Evolutionary conservation across 2,113 vertebrate species (phyloP).

Genomic region (Atlantisia rogersi): DNA sequence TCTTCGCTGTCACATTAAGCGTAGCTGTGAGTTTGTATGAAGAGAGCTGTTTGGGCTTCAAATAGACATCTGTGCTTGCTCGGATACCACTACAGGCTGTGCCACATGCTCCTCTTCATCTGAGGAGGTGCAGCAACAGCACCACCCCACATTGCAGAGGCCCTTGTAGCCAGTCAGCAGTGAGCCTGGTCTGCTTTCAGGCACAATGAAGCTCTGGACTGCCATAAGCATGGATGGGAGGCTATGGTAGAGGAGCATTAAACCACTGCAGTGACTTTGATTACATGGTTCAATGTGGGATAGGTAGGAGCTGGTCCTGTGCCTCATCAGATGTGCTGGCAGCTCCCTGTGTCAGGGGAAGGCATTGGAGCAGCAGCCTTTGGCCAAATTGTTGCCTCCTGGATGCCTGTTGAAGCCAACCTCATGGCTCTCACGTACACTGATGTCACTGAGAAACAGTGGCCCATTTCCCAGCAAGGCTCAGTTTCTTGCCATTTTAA

Average conservation of each 20-base stretch:
- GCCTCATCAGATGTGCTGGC: rapidly evolving
- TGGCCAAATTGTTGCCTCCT: not conserved
- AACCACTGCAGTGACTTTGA: rapidly evolving
- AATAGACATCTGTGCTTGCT: not conserved
- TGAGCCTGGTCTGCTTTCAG: not conserved
- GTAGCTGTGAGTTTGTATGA: not conserved
- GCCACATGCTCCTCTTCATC: rapidly evolving
- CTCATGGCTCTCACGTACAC: not conserved
- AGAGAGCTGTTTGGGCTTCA: not conserved
- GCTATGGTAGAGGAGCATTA: not conserved
- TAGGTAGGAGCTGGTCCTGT: not conserved
- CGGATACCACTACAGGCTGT: not conserved
- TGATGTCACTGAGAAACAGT: not conserved
- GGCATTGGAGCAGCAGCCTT: not conserved
- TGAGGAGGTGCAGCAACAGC: not conserved
- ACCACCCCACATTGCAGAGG: rapidly evolving
- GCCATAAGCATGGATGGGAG: rapidly evolving
- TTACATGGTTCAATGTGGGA: not conserved
- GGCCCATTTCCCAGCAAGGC: not conserved
- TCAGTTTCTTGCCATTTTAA: not conserved
- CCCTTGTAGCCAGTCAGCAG: not conserved
- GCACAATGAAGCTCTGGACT: not conserved
- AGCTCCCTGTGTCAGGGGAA: not conserved
- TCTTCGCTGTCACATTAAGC: not conserved
- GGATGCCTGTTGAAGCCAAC: not conserved